Percentiles rank a stretch among this genome's conserved stretches.
These are phyloP conservation scores for Fundulus diaphanus DNA, from an alignment of 2,797 vertebrate genomes.

Conservation along the genomic window DNA sequence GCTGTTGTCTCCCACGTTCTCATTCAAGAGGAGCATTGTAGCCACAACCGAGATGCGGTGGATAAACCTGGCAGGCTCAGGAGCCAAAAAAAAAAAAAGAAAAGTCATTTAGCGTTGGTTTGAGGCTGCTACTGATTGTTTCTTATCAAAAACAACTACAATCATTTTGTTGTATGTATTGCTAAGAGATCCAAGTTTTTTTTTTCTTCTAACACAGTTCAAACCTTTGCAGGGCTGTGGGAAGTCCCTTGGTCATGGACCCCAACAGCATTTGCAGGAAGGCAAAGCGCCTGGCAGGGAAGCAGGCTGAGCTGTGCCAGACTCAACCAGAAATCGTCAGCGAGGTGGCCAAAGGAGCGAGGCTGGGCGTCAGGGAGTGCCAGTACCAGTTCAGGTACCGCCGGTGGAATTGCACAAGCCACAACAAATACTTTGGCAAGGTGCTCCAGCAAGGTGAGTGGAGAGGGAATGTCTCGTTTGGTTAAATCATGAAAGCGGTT, in stretches of 20 bases:
- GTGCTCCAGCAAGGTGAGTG: slow-evolving; percentile 95
- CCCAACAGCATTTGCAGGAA: slow-evolving; percentile 99
- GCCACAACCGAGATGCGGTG: slow-evolving; percentile 48
- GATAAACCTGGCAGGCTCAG: slow-evolving; percentile 38
- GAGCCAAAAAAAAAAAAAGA: slow-evolving; percentile 30
- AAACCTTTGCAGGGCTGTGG: slow-evolving; percentile 90
- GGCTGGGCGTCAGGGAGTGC: slow-evolving; percentile 93
- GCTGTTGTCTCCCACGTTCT: slow-evolving; percentile 52
- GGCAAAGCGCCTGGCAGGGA: slow-evolving; percentile 92
- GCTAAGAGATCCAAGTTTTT: background rate
- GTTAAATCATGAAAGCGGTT: background rate
- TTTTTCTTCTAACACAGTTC: slow-evolving; percentile 26
- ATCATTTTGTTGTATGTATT: slow-evolving; percentile 5
- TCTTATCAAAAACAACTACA: background rate
- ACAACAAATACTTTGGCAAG: slow-evolving; percentile 98
- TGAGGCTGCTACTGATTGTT: slow-evolving; percentile 39
- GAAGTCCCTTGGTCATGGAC: slow-evolving; percentile 99
- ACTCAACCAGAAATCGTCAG: slow-evolving; percentile 95
- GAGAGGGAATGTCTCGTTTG: background rate
- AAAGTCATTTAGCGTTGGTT: slow-evolving; percentile 14
- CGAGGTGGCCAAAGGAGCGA: slow-evolving; percentile 94
- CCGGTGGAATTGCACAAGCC: slow-evolving; percentile 98
- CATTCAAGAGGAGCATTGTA: slow-evolving; percentile 41
- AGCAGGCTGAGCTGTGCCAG: slow-evolving; percentile 96
- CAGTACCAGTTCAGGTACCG: slow-evolving; percentile 98